Evolutionary conservation across 2,797 vertebrate species (phyloP), one percentile per base, ranked within the genome.

Genomic region (Aselliscus stoliczkanus): DNA sequence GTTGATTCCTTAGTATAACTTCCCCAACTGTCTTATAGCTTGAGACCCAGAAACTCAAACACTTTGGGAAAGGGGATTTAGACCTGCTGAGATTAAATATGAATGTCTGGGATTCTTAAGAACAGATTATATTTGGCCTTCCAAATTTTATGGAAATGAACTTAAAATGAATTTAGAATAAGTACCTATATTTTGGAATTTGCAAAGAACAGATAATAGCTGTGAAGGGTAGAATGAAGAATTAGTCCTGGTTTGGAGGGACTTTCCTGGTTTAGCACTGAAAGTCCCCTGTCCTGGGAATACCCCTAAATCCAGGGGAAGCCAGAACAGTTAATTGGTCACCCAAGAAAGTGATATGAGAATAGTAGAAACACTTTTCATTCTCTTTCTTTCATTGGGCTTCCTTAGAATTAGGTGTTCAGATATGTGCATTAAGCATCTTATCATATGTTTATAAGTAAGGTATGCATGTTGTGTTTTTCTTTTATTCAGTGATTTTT

Each of bases 21-120:
- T 75, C 11, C 52, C 39, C 31, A 20, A n/a, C 10, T 77, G 14
- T 54, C 31, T 87, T 79, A 83, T 29, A 60, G 23, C 42, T 39
- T 37, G n/a, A 94, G 54, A 92, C n/a, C 27, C 65, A 82, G 54
- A 92, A 90, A 97, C 3, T 54, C 72, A 67, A 95, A 92, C 50
- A 54, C 29, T 72, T 88, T 73, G 54, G 42, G 47, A 84, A 93
- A 83, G 50, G 47, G 7, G 6, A 83, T 21, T 92, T 95, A 94
- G 86, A 67, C 29, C 39, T 94, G 42, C 58, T 47, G 58, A 84
- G 69, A 79, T 21, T 50, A 31, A 89, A 47, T 82, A 42, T 13
- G 12, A 88, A 47, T 62, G 7, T 44, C 52, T 72, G 15, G n/a
- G 76, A 34, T 93, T 95, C 50, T 90, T 81, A 90, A 88, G 44